Evolutionary conservation across 2,888 invertebrate genomes (phyloP), one percentile per base, ranked within the genome.

Genomic region (Sialis fuliginosa): DNA sequence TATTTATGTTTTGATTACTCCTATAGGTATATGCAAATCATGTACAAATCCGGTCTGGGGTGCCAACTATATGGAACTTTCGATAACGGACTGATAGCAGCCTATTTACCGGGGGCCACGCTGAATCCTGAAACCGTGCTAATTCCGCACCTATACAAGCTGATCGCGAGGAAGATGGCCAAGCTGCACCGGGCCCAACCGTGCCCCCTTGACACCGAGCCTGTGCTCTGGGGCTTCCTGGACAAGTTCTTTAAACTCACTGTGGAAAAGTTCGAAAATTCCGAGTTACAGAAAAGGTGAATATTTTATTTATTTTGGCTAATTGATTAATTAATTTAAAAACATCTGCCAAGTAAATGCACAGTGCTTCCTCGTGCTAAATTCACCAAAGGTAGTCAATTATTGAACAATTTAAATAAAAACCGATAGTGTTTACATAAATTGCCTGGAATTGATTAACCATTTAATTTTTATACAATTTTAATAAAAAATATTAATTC

Each of bases 31-130:
- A 72, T 75, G 49, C 60, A 68, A 51, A 56, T 81, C 52, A 65
- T 88, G 51, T 75, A 89, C 61, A 71, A 74, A 50, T 74, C 77
- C 54, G 85, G 84, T 12, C 73, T 88, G 56, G 90, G 92, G 41
- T 88, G 95, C 45, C 75, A 81, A 43, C 69, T 97, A 42, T 91
- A 87, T 69, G 93, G 88, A 44, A 81, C 83, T 42, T 97, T 97
- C 66, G 74, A 80, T 55, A 98, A 98, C 72, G 97, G 97, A 8
- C 70, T 97, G 53, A 86, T 84, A 39, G 97, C 96, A 64, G 82
- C 89, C 63, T 89, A 77, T 62, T 75, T 83, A 52, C 82, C 85
- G 52, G 97, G 97, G 42, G 72, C 72, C 49, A 84, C 84, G n/a
- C 65, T 90, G 13, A 79, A 74, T 50, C 65, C 71, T 12, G 71